phyloP scores from a whole-genome alignment of 2,888 invertebrate species.

The Peribatodes rhomboidaria region DNA sequence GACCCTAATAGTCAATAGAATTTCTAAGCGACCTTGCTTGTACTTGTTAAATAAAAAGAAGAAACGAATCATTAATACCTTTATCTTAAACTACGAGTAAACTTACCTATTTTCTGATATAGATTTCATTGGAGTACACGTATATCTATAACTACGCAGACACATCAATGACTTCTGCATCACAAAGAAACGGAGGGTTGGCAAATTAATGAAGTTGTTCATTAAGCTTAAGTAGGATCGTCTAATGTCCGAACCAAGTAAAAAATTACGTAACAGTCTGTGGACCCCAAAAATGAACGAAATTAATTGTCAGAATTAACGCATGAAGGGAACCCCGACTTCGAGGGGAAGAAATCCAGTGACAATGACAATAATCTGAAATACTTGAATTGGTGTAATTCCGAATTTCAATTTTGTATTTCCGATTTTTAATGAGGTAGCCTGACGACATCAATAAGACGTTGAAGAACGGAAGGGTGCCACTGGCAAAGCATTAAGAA shows the following conservation, averaged over 20 bases:
- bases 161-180: conserved; percentile 27
- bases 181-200: conserved; percentile 56
- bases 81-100: too few relatives aligned
- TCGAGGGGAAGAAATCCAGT: conserved; percentile 27
- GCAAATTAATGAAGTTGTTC: conserved; percentile 81
- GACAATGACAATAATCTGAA: conserved; percentile 29
- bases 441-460: not conserved
- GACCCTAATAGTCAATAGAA: too few relatives aligned
- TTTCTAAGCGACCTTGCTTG: too few relatives aligned
- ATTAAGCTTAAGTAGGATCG: conserved; percentile 79
- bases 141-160: not conserved
- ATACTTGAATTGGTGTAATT: conserved; percentile 17
- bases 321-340: conserved; percentile 29
- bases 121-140: not conserved
- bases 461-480: too few relatives aligned
- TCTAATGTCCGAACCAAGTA: conserved; percentile 67
- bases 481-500: too few relatives aligned
- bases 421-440: not conserved
- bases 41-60: too few relatives aligned
- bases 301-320: conserved; percentile 48
- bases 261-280: conserved; percentile 58
- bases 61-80: too few relatives aligned
- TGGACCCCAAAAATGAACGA: conserved; percentile 39
- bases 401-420: conserved; percentile 21
- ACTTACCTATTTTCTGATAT: not conserved